Base-by-base conservation (phyloP, 2,888 invertebrate genomes). In the Automeris io region DNA sequence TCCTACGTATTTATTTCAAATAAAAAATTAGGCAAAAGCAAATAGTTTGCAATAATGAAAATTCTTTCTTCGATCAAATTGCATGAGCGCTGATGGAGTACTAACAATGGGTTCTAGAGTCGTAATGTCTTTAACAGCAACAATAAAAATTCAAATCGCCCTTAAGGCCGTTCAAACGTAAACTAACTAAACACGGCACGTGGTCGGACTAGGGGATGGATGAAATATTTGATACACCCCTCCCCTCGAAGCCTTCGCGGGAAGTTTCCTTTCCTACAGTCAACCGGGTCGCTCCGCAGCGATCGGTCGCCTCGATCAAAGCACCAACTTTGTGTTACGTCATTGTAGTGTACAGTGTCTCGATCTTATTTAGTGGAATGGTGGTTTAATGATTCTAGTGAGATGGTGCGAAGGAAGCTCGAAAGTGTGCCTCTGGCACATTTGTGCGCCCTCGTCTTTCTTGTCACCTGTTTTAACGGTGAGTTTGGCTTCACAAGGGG, bases 181-280 rank as follows among this genome's bases (percentile, higher is more conserved):
- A 80, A 79, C 75, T 77, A 65, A 77, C 77, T 72, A 70, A 73
- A 65, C 70, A 59, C 53, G 67, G 73, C 81, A 82, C 81, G 79
- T 82, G 81, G 76, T 71, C 51, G 55, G 54, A 55, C 58, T 66
- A 62, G 64, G 69, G 74, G 73, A 69, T 60, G 61, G 62, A 63
- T 61, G 76, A 78, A 74, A 78, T 78, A 79, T 71, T 78, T 65
- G 68, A 67, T 71, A 75, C 70, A 62, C 61, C 57, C 52, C 58
- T 54, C 52, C 65, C 62, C 63, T 59, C 50, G 51, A 57, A 66
- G 61, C 60, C 61, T 69, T 61, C 52, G 51, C 57, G 52, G 53
- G 50, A 47, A 46, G 51, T 48, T 41, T 49, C 49, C 48, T 48
- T 41, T 49, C 49, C 48, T 57, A 71, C 72, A 83, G 83, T 82